These are phyloP conservation scores for Eudemis profundana DNA, from an alignment of 2,888 invertebrate species.

Conservation along the genomic window DNA sequence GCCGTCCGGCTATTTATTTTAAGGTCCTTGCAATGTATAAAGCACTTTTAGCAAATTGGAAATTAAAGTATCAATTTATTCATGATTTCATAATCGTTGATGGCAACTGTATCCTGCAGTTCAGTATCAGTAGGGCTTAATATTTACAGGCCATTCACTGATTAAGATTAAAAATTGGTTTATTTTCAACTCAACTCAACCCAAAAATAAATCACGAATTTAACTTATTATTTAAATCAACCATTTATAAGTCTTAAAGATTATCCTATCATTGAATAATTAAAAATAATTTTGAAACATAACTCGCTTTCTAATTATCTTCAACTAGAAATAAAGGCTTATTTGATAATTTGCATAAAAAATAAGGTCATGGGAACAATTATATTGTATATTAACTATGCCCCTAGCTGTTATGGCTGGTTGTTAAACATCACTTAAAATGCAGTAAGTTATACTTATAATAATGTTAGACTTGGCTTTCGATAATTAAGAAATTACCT, in stretches of 20 bases:
- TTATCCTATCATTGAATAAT: not conserved
- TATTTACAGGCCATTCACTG: too few species aligned
- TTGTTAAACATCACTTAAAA: conserved; percentile 9
- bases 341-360: conserved; percentile 12
- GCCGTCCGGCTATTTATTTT: too few species aligned
- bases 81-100: too few species aligned
- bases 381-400: not conserved
- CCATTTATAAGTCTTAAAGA: not conserved
- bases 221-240: not conserved
- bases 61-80: too few species aligned
- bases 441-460: not conserved
- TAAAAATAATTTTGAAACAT: not conserved
- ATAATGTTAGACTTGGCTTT: not conserved
- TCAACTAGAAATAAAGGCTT: conserved; percentile 12
- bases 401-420: not conserved
- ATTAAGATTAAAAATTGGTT: too few species aligned
- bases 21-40: too few species aligned
- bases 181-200: too few species aligned
- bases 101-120: too few species aligned
- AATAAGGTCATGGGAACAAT: conserved; percentile 24
- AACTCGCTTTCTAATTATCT: not conserved
- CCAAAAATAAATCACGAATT: too few species aligned
- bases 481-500: not conserved
- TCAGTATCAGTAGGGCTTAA: too few species aligned
- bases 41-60: too few species aligned